Evolutionary conservation across 2,797 vertebrate species (phyloP), one percentile per base, ranked within the genome.

Genomic region (Labeo calbasu): DNA sequence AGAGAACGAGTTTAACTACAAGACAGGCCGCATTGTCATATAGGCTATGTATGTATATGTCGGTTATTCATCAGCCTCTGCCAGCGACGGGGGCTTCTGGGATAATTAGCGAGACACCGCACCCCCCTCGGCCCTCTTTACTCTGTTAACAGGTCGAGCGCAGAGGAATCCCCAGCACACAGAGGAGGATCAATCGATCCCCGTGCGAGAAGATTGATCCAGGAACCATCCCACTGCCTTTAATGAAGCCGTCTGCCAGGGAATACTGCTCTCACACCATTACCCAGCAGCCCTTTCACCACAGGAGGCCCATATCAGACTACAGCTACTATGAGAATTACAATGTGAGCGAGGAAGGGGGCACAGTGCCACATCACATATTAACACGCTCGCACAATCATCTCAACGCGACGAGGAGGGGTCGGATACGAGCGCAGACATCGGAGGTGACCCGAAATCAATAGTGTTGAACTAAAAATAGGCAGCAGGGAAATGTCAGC

Each of bases 241-340:
- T 90, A 91, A 90, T 90, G 85, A 90, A 91, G 88, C 88, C 77
- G 86, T 88, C 89, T 81, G 78, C 78, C 53, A 82, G 86, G 88
- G 86, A 90, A 81, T 88, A 85, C 84, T 86, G 86, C 86, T 84
- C 85, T 86, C 82, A 82, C 86, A 89, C 87, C 79, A 81, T 88
- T 88, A 86, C 83, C 89, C 88, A 85, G 85, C 82, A 76, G 77
- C 81, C 87, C 51, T 85, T 81, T 86, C 88, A 73, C 86, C 73
- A 76, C 48, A 63, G 87, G 85, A 82, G 71, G 59, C 84, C 59
- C 72, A 70, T 87, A 86, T 83, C 80, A 81, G 77, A 82, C 81
- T 77, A 63, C 76, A 76, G 77, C 79, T 82, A 83, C 79, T 75
- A 82, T 68, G 83, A 69, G 77, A 78, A 77, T 79, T 77, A 84